Conservation (phyloP, 2,113 vertebrate species). For the Actenoides lindsayi region DNA sequence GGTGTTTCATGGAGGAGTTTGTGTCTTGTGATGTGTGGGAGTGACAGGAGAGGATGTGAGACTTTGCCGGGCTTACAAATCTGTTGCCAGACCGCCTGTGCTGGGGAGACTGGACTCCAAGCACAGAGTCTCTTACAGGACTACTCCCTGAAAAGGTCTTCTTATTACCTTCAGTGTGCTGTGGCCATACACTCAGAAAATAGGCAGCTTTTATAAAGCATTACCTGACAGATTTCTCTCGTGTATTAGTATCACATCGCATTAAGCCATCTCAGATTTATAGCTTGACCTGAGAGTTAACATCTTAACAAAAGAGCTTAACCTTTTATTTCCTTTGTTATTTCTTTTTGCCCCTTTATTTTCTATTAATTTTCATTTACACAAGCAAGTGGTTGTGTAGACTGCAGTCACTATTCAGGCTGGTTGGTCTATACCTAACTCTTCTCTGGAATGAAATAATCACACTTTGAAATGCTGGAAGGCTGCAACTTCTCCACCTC, state of each 20-base stretch:
- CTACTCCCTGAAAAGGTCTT: neutral
- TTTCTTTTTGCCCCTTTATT: neutral
- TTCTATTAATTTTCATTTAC: neutral
- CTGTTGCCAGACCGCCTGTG: fast-evolving
- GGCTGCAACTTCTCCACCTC: neutral
- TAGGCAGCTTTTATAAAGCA: neutral
- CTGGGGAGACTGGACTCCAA: fast-evolving
- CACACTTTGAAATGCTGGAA: neutral
- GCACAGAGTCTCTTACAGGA: neutral
- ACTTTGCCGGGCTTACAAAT: neutral
- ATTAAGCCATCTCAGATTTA: neutral
- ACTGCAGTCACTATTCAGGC: neutral
- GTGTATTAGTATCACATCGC: neutral
- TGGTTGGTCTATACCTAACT: neutral
- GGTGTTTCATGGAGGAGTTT: neutral
- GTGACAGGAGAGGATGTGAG: constrained; percentile 1
- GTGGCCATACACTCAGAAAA: neutral
- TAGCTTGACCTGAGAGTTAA: neutral
- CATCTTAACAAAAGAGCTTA: too few species aligned
- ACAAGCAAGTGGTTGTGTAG: neutral
- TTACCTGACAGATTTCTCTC: neutral
- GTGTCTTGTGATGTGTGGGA: neutral
- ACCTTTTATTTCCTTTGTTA: neutral
- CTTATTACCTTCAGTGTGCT: neutral
- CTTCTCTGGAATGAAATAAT: neutral